Evolutionary conservation across 2,113 vertebrate species (phyloP), one percentile per base, ranked within the genome.

Genomic region (Eurystomus gularis): DNA sequence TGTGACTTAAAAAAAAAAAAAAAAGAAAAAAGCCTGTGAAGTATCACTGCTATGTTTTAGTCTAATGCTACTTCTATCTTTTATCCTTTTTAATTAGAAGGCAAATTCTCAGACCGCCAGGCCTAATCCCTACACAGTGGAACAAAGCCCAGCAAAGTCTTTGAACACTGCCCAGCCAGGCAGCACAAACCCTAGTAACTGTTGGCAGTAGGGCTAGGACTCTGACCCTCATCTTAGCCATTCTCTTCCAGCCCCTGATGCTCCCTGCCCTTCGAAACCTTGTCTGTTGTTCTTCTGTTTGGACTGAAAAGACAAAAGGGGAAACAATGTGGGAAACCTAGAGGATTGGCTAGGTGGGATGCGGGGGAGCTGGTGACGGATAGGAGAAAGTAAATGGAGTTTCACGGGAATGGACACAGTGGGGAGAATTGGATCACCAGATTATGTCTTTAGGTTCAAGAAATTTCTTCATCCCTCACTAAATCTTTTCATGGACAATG

Each of bases 21-120:
- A 82, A 83, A 96, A 93, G 79, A 95, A 97, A 96, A 82, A 94
- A 98, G 98, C 98, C 98, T 98, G 98, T 98, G 97, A 98, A 98
- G 98, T 99, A 99, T 99, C 98, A 99, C 98, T 98, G 98, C 98
- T 99, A 98, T 99, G 98, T 98, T 99, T 99, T 99, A 98, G 98
- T 98, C 98, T 98, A 98, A 99, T 99, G 98, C 99, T 98, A 98
- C 98, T 98, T 98, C 98, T 98, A 98, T 98, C 98, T 98, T 99
- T 99, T 99, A 99, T 99, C 99, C 99, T 99, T 99, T 99, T 99
- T 99, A 99, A 99, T 99, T 99, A 99, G 99, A 99, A 99, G 99
- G 99, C 99, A 99, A 99, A 99, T 99, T 99, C 99, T 99, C 99
- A 99, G 99, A 99, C 99, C 98, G 98, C 99, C 99, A 99, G 99